These are phyloP conservation scores for Lepus timidus DNA, from an alignment of 2,113 vertebrate species.

Conservation along the genomic window DNA sequence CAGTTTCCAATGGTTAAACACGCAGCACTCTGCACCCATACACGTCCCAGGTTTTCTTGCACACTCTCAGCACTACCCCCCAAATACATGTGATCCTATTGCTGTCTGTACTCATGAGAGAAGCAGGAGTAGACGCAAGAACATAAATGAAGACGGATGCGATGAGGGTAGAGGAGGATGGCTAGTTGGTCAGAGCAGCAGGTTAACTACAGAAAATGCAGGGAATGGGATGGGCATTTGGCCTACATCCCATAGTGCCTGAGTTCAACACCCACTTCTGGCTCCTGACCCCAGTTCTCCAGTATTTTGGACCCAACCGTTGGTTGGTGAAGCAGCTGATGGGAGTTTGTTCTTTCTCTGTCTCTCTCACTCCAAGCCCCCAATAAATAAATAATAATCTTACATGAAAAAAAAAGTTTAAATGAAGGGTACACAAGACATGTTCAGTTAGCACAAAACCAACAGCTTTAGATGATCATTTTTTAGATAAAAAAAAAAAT, in stretches of 20 bases:
- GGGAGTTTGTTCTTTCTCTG: too few species aligned
- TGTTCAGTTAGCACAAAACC: neutral
- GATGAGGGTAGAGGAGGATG: neutral
- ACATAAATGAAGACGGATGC: neutral
- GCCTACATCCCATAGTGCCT: too few species aligned
- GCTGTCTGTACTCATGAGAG: neutral
- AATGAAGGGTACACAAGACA: too few species aligned
- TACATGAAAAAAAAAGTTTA: too few species aligned
- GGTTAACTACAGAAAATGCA: neutral
- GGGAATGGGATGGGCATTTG: too few species aligned
- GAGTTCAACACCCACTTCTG: too few species aligned
- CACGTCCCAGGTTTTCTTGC: neutral
- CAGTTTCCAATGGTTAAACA: neutral
- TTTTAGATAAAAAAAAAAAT: neutral
- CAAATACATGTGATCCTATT: too few species aligned
- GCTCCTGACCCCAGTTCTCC: too few species aligned
- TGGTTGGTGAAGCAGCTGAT: too few species aligned
- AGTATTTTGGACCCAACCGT: too few species aligned
- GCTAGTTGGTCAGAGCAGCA: neutral
- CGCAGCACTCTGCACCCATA: accelerated
- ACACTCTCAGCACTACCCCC: neutral
- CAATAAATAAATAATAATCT: too few species aligned
- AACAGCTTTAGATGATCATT: neutral
- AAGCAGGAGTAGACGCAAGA: neutral
- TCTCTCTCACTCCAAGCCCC: too few species aligned